Base-by-base conservation (phyloP, 2,888 invertebrate species). In the Agapetus fuscipes region DNA sequence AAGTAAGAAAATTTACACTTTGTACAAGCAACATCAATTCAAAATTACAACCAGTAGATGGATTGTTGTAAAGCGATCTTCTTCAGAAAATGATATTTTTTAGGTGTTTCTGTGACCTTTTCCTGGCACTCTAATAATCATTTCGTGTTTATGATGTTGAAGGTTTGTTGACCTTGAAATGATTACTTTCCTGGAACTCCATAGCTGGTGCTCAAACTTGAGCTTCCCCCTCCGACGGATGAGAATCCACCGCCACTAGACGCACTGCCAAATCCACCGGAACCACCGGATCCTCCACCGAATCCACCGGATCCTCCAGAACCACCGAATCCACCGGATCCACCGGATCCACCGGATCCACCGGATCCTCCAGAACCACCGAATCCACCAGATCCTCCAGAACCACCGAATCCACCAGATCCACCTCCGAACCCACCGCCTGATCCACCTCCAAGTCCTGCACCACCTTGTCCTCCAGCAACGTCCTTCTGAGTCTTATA, bases 401-500 rank as follows among this genome's bases (percentile, higher is more conserved):
- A 35, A n/a, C 40, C 39, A 16, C 30, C 26, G 13, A 26, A 20
- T 30, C 37, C 32, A 7, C 30, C 30, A 3, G 15, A 14, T 7
- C 30, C 30, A n/a, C 30, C 17, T 30, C 30, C 30, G n/a, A n/a
- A 27, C 7, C 12, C 30, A 10, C 30, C 30, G 4, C 30, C 30
- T 11, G 15, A 10, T 3, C 13, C 30, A 3, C 36, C 20, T 13
- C 30, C 26, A 13, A 17, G 15, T 25, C 37, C 32, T 9, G 9
- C 30, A 10, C 3, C 12, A 9, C 9, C 9, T 9, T 14, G 6
- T 30, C 30, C 30, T 11, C 13, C 13, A 9, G 15, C 30, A 10
- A 20, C 20, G 10, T 32, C 20, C 10, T 32, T 69, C 70, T 81
- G 80, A 54, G 81, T 80, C 74, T 81, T 83, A 76, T 84, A 83